phyloP scores from a whole-genome alignment of 2,888 invertebrate species.

The Amiota mariae region DNA sequence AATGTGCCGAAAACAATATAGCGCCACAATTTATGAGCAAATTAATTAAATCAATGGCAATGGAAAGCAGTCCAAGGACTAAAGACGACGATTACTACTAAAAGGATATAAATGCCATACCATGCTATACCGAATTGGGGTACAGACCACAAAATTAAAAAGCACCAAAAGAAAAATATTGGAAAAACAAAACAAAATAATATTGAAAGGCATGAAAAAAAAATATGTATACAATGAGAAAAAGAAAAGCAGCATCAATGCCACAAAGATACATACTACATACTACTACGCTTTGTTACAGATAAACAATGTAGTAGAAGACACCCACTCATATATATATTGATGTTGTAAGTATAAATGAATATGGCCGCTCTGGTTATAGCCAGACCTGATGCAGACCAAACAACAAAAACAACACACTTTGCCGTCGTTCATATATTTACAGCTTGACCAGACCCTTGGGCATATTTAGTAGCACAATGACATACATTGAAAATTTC shows the following conservation, averaged over 20 bases:
- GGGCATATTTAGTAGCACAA: slow-evolving; percentile 46
- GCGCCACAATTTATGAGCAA: slow-evolving; percentile 54
- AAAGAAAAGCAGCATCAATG: no score
- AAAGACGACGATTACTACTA: no score
- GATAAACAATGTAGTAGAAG: no score
- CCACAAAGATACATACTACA: no score
- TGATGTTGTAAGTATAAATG: neutral
- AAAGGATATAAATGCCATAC: no score
- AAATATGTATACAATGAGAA: no score
- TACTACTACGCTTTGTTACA: no score
- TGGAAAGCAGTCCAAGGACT: slow-evolving; percentile 25
- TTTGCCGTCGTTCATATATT: slow-evolving; percentile 18
- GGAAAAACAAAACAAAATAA: no score
- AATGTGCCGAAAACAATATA: slow-evolving; percentile 59
- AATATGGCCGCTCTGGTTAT: no score
- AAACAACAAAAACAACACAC: neutral
- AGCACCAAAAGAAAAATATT: no score
- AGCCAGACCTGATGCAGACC: neutral
- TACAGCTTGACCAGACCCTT: slow-evolving; percentile 39
- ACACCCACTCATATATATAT: neutral
- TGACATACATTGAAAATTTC: slow-evolving; percentile 43
- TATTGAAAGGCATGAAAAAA: no score
- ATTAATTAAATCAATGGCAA: slow-evolving; percentile 58
- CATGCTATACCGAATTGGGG: neutral
- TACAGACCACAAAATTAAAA: no score